These are phyloP conservation scores for Protonibea diacanthus DNA, from an alignment of 2,797 vertebrate genomes.

Conservation along the genomic window DNA sequence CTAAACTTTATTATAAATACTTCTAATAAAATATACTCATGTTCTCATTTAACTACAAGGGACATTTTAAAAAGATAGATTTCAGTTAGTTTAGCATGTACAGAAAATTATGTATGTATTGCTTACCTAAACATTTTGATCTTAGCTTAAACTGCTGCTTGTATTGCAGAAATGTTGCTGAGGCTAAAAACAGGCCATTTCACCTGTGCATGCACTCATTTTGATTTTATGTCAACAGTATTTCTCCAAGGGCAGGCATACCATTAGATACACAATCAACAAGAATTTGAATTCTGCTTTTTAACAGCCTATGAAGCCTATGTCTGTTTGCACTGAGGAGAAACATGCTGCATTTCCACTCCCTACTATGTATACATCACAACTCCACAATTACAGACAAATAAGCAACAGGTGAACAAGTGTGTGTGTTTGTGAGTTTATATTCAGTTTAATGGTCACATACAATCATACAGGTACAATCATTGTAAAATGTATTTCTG, in stretches of 20 bases:
- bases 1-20: too few relatives aligned
- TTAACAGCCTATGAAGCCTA: constrained; percentile 21
- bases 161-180: too few relatives aligned
- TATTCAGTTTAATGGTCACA: too few relatives aligned
- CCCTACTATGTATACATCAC: constrained; percentile 40
- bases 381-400: constrained; percentile 44
- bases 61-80: too few relatives aligned
- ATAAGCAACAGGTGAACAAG: constrained; percentile 50
- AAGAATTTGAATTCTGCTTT: constrained; percentile 50
- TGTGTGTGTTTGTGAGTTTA: constrained; percentile 4
- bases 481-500: too few relatives aligned
- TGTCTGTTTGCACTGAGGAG: constrained; percentile 41
- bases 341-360: constrained; percentile 39
- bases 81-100: too few relatives aligned
- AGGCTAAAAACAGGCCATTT: not conserved
- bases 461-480: too few relatives aligned
- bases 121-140: too few relatives aligned
- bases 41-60: too few relatives aligned
- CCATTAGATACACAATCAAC: constrained; percentile 11
- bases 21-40: too few relatives aligned
- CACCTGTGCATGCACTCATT: constrained; percentile 1
- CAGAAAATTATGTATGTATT: too few relatives aligned
- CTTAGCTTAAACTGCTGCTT: too few relatives aligned
- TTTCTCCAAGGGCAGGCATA: constrained; percentile 4
- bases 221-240: constrained; percentile 16